Conservation (phyloP, 2,888 invertebrate genomes). For the Oeneis ivallda region DNA sequence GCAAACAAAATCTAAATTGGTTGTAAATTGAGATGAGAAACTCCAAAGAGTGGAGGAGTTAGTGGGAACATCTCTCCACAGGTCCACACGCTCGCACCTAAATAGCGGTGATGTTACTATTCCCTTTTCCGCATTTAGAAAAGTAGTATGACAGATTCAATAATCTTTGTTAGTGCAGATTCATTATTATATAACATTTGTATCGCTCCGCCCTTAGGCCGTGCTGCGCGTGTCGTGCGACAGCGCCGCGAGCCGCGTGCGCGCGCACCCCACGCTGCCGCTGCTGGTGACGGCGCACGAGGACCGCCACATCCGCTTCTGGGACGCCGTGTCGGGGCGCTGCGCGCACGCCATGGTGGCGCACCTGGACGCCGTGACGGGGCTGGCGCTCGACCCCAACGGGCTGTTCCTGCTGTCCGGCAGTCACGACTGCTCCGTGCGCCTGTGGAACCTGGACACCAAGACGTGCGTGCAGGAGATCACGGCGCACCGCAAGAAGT, state of each 20-base stretch:
- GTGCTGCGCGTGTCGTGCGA: conserved; percentile 85
- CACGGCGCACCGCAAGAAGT: conserved; percentile 99
- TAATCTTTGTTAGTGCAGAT: too few species aligned
- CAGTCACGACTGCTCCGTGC: conserved; percentile 98
- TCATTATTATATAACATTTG: too few species aligned
- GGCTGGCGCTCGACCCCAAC: conserved; percentile 98
- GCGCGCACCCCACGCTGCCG: conserved; percentile 97
- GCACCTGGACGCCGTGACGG: conserved; percentile 98
- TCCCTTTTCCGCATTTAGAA: too few species aligned
- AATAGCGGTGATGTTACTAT: too few species aligned
- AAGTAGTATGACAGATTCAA: too few species aligned
- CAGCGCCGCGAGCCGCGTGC: conserved; percentile 87
- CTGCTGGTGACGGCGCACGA: conserved; percentile 98
- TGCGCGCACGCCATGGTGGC: conserved; percentile 99
- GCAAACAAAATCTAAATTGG: too few species aligned
- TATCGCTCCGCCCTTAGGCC: too few species aligned
- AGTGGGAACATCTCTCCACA: too few species aligned
- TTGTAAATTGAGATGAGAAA: too few species aligned
- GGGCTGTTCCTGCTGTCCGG: conserved; percentile 99
- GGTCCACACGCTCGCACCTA: too few species aligned
- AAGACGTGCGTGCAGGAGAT: conserved; percentile 99
- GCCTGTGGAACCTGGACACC: conserved; percentile 99
- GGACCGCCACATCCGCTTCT: conserved; percentile 99
- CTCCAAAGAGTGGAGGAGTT: too few species aligned
- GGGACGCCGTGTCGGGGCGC: conserved; percentile 97